Evolutionary conservation across 2,113 vertebrate species (phyloP).

Genomic region (Dipodomys stephensi): DNA sequence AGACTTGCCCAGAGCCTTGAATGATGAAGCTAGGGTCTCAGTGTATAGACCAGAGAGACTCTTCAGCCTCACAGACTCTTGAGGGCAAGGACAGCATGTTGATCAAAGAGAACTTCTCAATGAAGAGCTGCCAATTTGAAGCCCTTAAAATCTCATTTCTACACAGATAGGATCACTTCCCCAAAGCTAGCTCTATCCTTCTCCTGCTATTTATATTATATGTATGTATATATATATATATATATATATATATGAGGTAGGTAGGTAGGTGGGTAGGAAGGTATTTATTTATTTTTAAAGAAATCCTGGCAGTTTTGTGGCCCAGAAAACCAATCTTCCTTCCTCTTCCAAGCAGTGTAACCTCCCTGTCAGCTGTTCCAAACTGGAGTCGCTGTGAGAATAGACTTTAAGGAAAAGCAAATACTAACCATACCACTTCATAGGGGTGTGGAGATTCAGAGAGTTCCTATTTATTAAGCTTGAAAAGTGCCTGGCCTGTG

Average conservation of each 20-base stretch:
- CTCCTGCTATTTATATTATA: background rate
- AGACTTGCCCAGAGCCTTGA: background rate
- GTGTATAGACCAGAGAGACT: background rate
- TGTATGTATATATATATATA: too few species aligned
- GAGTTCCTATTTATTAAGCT: background rate
- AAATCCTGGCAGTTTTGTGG: background rate
- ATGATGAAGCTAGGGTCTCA: background rate
- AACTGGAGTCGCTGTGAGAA: fast-evolving
- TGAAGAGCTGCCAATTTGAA: background rate
- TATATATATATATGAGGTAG: too few species aligned
- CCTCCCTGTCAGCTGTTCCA: background rate
- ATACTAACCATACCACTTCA: background rate
- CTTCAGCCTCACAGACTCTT: background rate
- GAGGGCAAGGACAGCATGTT: background rate
- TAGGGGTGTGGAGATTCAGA: background rate
- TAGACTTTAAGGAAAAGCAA: background rate
- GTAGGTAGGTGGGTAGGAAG: too few species aligned
- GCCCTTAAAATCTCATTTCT: background rate
- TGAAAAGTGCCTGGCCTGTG: background rate
- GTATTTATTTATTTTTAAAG: background rate
- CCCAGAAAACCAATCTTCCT: background rate
- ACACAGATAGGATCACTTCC: background rate
- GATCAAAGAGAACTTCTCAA: background rate
- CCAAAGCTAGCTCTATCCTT: background rate
- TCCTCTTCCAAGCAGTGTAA: background rate